Base-by-base conservation (phyloP, 2,113 vertebrate genomes). In the Zootoca vivipara region DNA sequence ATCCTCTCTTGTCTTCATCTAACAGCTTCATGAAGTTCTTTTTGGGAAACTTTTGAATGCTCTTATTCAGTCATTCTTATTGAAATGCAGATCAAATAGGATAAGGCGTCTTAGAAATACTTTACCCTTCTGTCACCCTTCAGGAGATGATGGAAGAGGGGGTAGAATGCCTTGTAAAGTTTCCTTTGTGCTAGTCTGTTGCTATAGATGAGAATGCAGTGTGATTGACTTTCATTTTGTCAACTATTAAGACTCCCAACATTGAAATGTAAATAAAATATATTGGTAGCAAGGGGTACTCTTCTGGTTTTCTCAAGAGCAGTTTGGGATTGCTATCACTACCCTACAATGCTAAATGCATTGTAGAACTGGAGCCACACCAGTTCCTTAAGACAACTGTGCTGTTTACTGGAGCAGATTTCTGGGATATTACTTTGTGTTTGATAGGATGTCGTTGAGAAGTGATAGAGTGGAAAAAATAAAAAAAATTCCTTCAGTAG, bases 31-130 rank as follows among this genome's bases (percentile, higher is more conserved):
- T 82, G 56, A 64, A 82, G 83, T 67, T 78, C 52, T 89, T 0
- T 52, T 80, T 83, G 1, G 24, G 1, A 78, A 79, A 52, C n/a
- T 30, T 88, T 5, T 78, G 77, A 87, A 87, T 52, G 35, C 83
- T 72, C 38, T 62, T 83, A 18, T 42, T 89, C 18, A 1, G 38
- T 85, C 78, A 78, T 40, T 74, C 64, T 67, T 62, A 74, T 79
- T 93, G 89, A 93, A 92, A 89, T 89, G 84, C 84, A 90, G 62
- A 89, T 90, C 9, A 58, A n/a, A 83, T n/a, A 38, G 65, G 24
- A 82, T 81, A 56, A 86, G 72, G 64, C 24, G 26, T 89, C 33
- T 22, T 77, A 78, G 82, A 79, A 88, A 42, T 85, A 79, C 58
- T 83, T 88, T 85, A 38, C 1, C 30, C 33, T 7, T 77, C n/a